Evolutionary conservation across 2,113 vertebrate genomes (phyloP).

Genomic region (Gadus macrocephalus): DNA sequence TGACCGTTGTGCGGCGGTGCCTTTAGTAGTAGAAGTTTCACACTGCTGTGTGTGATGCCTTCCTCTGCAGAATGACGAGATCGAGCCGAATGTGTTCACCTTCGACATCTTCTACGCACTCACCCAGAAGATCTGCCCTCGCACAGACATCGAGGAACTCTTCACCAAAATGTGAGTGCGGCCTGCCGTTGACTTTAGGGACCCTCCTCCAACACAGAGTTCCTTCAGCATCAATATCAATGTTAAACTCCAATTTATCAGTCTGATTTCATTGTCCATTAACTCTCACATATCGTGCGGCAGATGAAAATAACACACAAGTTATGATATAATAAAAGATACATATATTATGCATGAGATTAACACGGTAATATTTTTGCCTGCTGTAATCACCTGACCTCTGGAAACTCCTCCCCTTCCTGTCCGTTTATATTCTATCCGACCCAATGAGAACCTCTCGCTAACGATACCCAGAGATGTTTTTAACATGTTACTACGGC

Average conservation of each 20-base stretch:
- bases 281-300: not conserved
- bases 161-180: slow-evolving; percentile 94
- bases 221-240: not conserved
- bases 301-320: too few species aligned
- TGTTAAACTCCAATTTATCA: not conserved
- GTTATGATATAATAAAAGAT: too few species aligned
- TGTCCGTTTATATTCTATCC: too few species aligned
- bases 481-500: slow-evolving; percentile 35
- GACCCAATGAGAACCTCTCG: too few species aligned
- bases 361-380: not conserved
- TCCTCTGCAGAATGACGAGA: slow-evolving; percentile 91
- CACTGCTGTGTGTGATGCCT: too few species aligned
- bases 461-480: too few species aligned
- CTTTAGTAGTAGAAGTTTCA: too few species aligned
- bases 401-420: too few species aligned
- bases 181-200: not conserved
- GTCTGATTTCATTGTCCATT: not conserved
- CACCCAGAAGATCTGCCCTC: slow-evolving; percentile 98
- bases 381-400: not conserved
- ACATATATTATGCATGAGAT: too few species aligned
- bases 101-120: slow-evolving; percentile 98
- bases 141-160: slow-evolving; percentile 96
- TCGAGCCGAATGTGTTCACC: slow-evolving; percentile 89
- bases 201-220: not conserved
- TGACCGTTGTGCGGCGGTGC: too few species aligned